phyloP scores from a whole-genome alignment of 2,113 vertebrate genomes.

The Chaetorhynchus papuensis region DNA sequence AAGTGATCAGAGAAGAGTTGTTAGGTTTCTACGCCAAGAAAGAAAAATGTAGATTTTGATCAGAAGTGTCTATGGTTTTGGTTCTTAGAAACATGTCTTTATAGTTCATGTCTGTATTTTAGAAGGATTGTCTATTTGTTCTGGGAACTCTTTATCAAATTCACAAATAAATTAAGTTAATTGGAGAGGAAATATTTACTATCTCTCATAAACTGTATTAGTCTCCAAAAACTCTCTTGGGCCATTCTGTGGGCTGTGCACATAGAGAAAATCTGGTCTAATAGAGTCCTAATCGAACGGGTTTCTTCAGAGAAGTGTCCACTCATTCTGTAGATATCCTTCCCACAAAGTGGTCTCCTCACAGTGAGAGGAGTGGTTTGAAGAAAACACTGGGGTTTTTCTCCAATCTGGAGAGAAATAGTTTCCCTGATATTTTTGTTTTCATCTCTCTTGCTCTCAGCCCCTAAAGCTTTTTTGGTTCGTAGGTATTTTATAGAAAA shows the following conservation, averaged over 20 bases:
- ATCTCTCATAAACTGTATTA: background rate
- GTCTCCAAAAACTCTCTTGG: background rate
- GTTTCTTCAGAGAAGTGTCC: background rate
- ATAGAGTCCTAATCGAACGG: background rate
- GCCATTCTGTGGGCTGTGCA: background rate
- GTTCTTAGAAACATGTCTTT: background rate
- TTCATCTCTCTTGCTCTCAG: background rate
- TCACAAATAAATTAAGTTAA: background rate
- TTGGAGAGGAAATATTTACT: background rate
- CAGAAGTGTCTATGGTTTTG: background rate
- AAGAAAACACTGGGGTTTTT: background rate
- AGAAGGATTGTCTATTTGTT: background rate
- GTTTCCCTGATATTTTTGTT: background rate
- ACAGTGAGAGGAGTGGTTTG: fast-evolving
- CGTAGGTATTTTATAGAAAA: background rate
- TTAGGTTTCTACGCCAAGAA: background rate
- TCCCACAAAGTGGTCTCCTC: background rate
- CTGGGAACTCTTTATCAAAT: background rate
- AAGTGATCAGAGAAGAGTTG: background rate
- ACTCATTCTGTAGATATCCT: background rate
- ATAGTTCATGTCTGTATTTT: background rate
- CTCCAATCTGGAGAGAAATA: background rate
- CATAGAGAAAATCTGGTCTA: background rate
- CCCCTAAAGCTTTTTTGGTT: background rate
- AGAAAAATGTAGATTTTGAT: background rate